Evolutionary conservation across 2,797 vertebrate genomes (phyloP).

Genomic region (Gymnothorax reevesii): DNA sequence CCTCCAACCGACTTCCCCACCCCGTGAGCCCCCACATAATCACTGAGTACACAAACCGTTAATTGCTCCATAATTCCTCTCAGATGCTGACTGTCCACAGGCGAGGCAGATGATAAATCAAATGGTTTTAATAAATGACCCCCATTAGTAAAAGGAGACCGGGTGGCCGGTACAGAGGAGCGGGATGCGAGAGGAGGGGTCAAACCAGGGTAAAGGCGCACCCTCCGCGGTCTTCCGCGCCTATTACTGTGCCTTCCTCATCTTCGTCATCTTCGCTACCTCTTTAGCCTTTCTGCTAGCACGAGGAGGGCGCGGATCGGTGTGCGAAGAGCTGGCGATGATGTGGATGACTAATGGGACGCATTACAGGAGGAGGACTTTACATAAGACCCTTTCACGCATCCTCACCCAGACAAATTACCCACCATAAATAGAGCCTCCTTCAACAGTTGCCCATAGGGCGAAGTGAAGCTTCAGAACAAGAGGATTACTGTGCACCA

Average conservation of each 20-base stretch:
- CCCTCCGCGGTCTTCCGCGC: neutral
- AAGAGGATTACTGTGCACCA: neutral
- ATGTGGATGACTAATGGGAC: conserved; percentile 15
- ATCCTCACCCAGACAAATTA: conserved; percentile 12
- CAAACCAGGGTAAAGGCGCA: neutral
- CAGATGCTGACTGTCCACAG: conserved; percentile 73
- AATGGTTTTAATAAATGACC: conserved; percentile 25
- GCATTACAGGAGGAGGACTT: neutral
- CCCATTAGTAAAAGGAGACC: neutral
- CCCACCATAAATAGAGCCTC: conserved; percentile 15
- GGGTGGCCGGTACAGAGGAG: neutral
- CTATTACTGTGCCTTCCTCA: neutral
- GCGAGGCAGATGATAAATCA: conserved; percentile 29
- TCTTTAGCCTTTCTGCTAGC: neutral
- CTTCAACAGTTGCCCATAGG: neutral
- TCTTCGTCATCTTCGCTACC: conserved; percentile 8
- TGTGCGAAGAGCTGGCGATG: neutral
- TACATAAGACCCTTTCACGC: conserved; percentile 14
- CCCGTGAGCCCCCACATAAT: neutral
- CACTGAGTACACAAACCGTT: conserved; percentile 59
- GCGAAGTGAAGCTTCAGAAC: neutral
- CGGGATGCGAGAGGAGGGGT: neutral
- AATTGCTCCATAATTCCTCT: conserved; percentile 69
- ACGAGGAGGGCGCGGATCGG: conserved; percentile 5
- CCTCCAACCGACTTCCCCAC: neutral